A percentile compares a stretch with the other conserved stretches of the same genome.
These are phyloP conservation scores for Tauraco hartlaubi DNA, from an alignment of 2,797 vertebrate genomes.

Conservation along the genomic window DNA sequence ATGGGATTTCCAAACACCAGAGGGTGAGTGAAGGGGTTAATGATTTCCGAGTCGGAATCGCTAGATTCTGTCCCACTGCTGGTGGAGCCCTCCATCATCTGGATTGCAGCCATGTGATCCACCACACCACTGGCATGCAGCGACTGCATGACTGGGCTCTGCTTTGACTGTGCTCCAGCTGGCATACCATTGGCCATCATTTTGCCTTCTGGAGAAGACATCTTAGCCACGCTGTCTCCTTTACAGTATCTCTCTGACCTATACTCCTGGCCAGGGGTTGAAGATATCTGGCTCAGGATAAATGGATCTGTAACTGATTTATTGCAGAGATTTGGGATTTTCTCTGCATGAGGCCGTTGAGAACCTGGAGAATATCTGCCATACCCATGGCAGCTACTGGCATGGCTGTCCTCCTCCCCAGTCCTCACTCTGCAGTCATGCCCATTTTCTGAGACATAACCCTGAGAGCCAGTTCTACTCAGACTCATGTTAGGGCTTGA, in stretches of 20 bases:
- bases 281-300: constrained; percentile 82
- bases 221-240: constrained; percentile 61
- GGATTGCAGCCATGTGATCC: constrained; percentile 81
- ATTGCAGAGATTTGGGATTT: constrained; percentile 73
- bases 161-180: constrained; percentile 70
- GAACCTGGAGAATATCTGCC: constrained; percentile 78
- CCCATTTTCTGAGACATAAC: constrained; percentile 86
- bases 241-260: constrained; percentile 74
- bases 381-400: constrained; percentile 29
- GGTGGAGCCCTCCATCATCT: constrained; percentile 86
- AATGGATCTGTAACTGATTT: constrained; percentile 87
- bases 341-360: constrained; percentile 75
- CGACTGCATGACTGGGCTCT: constrained; percentile 69
- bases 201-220: constrained; percentile 82
- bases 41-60: constrained; percentile 86
- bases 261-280: constrained; percentile 55
- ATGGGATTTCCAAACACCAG: constrained; percentile 76
- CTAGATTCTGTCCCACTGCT: constrained; percentile 93
- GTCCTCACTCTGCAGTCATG: constrained; percentile 57
- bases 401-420: constrained; percentile 67
- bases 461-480: constrained; percentile 79
- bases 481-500: constrained; percentile 81
- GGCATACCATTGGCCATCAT: constrained; percentile 86
- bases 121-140: constrained; percentile 39
- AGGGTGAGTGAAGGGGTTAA: constrained; percentile 79